These are phyloP conservation scores for Petrophora chlorosata DNA, from an alignment of 2,888 invertebrate species.

Conservation along the genomic window DNA sequence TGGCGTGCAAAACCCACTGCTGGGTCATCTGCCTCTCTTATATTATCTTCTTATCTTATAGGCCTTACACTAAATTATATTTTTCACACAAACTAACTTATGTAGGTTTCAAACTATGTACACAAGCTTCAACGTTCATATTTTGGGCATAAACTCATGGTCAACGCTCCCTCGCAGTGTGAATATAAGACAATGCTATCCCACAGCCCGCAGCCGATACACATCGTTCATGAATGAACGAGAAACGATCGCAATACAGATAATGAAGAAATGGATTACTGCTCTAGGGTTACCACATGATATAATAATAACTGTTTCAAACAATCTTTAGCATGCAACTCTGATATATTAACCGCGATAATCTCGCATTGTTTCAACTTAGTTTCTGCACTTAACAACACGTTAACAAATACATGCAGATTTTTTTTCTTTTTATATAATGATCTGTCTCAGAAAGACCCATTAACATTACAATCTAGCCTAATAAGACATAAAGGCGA, in stretches of 20 bases:
- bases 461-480: too few species aligned
- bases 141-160: slow-evolving; percentile 26
- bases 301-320: slow-evolving; percentile 26
- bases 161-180: slow-evolving; percentile 39
- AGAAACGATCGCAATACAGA: slow-evolving; percentile 53
- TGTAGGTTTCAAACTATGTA: not conserved
- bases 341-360: slow-evolving; percentile 1
- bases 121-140: not conserved
- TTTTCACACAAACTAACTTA: too few species aligned
- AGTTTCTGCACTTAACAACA: not conserved
- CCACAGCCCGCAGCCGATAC: slow-evolving; percentile 46
- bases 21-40: too few species aligned
- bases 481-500: too few species aligned
- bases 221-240: slow-evolving; percentile 58
- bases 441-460: too few species aligned
- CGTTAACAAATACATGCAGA: too few species aligned
- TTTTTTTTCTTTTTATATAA: too few species aligned
- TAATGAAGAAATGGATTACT: slow-evolving; percentile 56
- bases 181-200: slow-evolving; percentile 34
- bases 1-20: too few species aligned
- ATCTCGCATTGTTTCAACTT: slow-evolving; percentile 1
- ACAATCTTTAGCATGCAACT: slow-evolving; percentile 14
- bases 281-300: slow-evolving; percentile 19
- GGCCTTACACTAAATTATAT: too few species aligned
- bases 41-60: too few species aligned